Base-by-base conservation (phyloP, 2,797 vertebrate genomes). In the Paramormyrops hopkinsi region DNA sequence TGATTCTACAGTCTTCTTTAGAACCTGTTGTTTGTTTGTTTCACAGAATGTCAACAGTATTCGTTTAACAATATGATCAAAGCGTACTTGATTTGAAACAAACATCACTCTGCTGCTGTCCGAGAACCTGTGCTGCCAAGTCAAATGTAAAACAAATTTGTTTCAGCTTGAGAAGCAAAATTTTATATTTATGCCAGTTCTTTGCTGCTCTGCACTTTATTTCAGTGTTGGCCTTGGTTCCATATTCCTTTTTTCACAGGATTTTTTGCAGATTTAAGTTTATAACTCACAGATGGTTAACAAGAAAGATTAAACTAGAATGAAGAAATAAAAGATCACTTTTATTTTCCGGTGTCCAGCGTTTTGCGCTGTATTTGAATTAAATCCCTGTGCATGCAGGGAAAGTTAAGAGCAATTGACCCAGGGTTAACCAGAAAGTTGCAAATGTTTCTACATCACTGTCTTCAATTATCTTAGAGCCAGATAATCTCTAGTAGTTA, bases 131-230 rank as follows among this genome's bases (percentile, higher is more conserved):
- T 37, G 88, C 82, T 88, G 85, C 33, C n/a, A 91, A 88, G 73
- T 87, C 89, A 79, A 91, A 91, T 76, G 91, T 90, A 87, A 92
- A 91, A 89, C 56, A 88, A 88, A 93, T 93, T 93, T 25, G 91
- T 92, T 89, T 92, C 91, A 89, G 89, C 79, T 17, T 90, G 91
- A 92, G 88, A 88, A 84, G 91, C 88, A 88, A 56, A 41, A 56
- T 90, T 53, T 85, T 29, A 85, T 90, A 90, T 88, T 85, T n/a
- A 79, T 89, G 73, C 29, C 73, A 88, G 69, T 84, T 89, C 65
- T 89, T 50, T 69, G 90, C 84, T 89, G 90, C 33, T 86, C 41
- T 89, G 90, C 88, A 89, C 89, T 91, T 89, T 22, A 82, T 84
- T 88, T 88, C 22, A 90, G 88, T 89, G 22, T 73, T 5, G 90